Conservation (phyloP, 2,113 vertebrate species). For the Heloderma charlesbogerti region DNA sequence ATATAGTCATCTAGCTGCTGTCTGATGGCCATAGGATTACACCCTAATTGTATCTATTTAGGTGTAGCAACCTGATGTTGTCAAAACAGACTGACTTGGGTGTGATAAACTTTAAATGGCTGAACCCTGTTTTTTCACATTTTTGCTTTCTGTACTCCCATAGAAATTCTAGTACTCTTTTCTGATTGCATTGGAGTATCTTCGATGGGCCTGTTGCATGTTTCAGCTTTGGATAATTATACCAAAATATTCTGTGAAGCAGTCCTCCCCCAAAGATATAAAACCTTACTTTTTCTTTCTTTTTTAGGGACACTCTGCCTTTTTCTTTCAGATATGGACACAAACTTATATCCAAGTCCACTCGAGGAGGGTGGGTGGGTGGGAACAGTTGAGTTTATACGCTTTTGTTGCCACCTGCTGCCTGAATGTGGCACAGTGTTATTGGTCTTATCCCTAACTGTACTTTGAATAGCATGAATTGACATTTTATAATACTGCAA, state of each 20-base stretch:
- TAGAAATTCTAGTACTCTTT: background rate
- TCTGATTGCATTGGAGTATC: background rate
- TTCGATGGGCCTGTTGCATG: constrained; percentile 1
- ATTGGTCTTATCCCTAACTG: constrained; percentile 27
- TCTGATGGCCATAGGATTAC: too few relatives aligned
- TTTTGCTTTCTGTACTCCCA: background rate
- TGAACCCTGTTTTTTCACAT: background rate
- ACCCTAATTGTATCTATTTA: background rate
- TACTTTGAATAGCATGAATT: constrained; percentile 24
- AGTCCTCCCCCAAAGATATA: constrained; percentile 20
- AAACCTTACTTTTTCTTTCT: constrained; percentile 6
- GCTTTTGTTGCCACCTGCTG: constrained; percentile 23
- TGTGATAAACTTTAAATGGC: constrained; percentile 10
- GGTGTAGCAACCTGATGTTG: constrained; percentile 1
- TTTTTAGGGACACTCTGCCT: constrained; percentile 18
- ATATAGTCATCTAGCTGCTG: too few relatives aligned
- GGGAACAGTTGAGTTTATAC: constrained; percentile 27
- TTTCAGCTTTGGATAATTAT: background rate
- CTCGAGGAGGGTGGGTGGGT: background rate
- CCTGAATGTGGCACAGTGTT: background rate
- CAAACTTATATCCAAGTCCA: constrained; percentile 14
- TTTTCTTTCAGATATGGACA: constrained; percentile 29
- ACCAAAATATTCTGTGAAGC: constrained; percentile 10
- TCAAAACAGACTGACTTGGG: constrained; percentile 21
- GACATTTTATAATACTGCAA: constrained; percentile 22